These are phyloP conservation scores for Stenchaetothrips biformis DNA, from an alignment of 2,888 invertebrate species.

Conservation along the genomic window DNA sequence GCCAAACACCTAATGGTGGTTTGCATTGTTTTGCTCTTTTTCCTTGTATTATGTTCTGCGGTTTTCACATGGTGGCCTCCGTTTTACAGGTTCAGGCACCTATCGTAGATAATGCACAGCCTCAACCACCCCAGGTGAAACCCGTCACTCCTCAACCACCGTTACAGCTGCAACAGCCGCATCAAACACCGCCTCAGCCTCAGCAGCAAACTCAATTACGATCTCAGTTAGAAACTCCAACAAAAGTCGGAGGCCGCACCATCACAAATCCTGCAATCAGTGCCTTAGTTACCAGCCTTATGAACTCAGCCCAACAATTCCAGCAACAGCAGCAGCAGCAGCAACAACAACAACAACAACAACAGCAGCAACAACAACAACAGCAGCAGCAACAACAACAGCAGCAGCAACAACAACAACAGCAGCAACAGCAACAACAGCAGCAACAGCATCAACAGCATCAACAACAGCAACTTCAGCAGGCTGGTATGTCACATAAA, in stretches of 20 bases:
- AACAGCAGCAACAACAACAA: conserved; percentile 31
- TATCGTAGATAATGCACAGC: not conserved
- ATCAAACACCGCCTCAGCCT: conserved; percentile 34
- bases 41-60: not conserved
- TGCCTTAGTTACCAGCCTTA: conserved; percentile 68
- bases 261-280: conserved; percentile 48
- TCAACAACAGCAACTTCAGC: conserved; percentile 64
- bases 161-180: conserved; percentile 3
- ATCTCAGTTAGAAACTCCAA: not conserved
- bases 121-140: conserved; percentile 36
- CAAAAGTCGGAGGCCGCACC: conserved; percentile 26
- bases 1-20: not conserved
- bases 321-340: conserved; percentile 32
- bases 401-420: conserved; percentile 31
- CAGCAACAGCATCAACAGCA: conserved; percentile 59
- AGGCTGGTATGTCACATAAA: conserved; percentile 24
- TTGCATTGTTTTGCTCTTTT: not conserved
- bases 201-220: not conserved
- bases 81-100: not conserved
- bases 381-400: conserved; percentile 34
- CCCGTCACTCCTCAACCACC: conserved; percentile 38
- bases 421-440: conserved; percentile 61
- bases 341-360: conserved; percentile 33
- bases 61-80: not conserved
- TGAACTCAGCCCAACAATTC: conserved; percentile 53